Base-by-base conservation (phyloP, 2,113 vertebrate species). In the Cryptotis parvus region DNA sequence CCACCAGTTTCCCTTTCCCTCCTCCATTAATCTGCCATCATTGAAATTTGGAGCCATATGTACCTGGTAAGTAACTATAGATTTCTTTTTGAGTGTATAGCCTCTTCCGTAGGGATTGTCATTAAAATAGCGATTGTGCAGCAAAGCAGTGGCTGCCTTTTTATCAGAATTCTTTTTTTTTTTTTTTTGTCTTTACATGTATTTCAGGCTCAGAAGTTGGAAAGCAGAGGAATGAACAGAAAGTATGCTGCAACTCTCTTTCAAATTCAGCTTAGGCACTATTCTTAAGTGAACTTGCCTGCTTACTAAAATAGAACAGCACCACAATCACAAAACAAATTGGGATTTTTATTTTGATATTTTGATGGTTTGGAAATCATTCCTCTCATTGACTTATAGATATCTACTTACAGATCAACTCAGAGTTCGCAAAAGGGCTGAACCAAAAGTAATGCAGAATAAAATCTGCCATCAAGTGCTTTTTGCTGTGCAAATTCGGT, bases 1-100 rank as follows among this genome's bases (percentile, higher is more conserved):
- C 87, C 90, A 89, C 91, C 78, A 94, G 65, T 95, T 94, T 96
- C 91, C 93, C 93, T 96, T 95, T 95, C 96, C 91, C 94, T 96
- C 91, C 82, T 90, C 69, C 85, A 68, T 90, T 96, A 96, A 95
- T 82, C 89, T 95, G 95, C 95, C 39, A 73, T 83, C 80, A 90
- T 90, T 94, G 94, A 96, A 94, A 95, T 91, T 79, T 69, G 95
- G 93, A 97, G 92, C 90, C 95, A 94, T 81, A 94, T 88, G 9
- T 80, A 86, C 86, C 84, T 95, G 96, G 96, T 97, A 96, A 97
- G 96, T 96, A 96, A 83, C 27, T 49, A 75, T 22, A 93, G 87
- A 93, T 90, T 92, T 95, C 76, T 82, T 24, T 91, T 92, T 85
- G 94, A 88, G 90, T 94, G 29, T 93, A 29, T 63, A 39, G 75